Base-by-base conservation (phyloP, 2,797 vertebrate species). In the Limosa lapponica region DNA sequence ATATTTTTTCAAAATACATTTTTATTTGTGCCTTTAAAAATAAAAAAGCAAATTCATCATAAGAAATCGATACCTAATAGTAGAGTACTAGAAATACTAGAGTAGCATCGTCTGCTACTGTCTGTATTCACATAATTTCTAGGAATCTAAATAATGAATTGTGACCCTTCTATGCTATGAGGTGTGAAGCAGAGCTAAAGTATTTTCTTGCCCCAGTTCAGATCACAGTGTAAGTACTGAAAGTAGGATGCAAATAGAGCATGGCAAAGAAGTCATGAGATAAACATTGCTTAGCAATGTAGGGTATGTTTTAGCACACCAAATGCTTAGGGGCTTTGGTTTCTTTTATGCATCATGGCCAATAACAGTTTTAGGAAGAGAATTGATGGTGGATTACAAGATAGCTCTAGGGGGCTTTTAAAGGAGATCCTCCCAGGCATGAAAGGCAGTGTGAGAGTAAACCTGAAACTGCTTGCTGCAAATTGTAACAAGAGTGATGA, bases 291-390 rank as follows among this genome's bases (percentile, higher is more conserved):
- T 89, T 78, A 82, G 69, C n/a, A 46, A 58, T 86, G 58, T 25
- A 78, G 57, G 7, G 37, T 80, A 3, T 57, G 52, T 82, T 95
- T 95, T 93, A 92, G 52, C 57, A 48, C 34, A 36, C 37, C 73
- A 46, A 0, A 87, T 79, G 52, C 87, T 85, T 69, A 34, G 57
- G 46, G 84, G 19, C 16, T 94, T 85, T 69, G 24, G 39, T 87
- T 95, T 94, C 84, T 87, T 94, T 97, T 93, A 93, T 73, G 81
- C 67, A 71, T 95, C 83, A 73, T 36, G 43, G 74, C 83, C 52
- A 93, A 69, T 87, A 95, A 92, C 78, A 71, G 67, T 78, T 96
- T 93, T 87, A 93, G 75, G 49, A 92, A 89, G 67, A 64, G 72
- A 92, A 93, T 74, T 89, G 84, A 91, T 87, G 69, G 78, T 44